These are phyloP conservation scores for Trissolcus japonicus DNA, from an alignment of 2,888 invertebrate species.

Conservation along the genomic window DNA sequence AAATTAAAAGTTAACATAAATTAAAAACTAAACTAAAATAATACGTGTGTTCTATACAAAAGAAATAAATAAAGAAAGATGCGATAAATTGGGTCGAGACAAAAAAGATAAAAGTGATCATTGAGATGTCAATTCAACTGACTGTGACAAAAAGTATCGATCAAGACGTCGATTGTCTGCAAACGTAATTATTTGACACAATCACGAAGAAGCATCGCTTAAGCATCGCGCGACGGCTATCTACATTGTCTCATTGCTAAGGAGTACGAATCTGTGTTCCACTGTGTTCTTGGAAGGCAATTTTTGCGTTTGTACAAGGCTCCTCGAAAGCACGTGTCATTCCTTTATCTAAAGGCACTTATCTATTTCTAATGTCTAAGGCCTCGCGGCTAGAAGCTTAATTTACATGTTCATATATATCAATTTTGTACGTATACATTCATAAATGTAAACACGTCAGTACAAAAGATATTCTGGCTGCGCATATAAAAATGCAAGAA, in stretches of 20 bases:
- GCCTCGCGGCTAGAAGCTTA: constrained; percentile 59
- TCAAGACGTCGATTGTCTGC: constrained; percentile 28
- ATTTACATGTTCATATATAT: constrained; percentile 18
- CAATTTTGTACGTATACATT: constrained; percentile 18
- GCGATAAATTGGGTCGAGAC: not conserved
- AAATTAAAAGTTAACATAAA: constrained; percentile 66
- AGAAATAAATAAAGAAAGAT: constrained; percentile 17
- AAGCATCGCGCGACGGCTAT: constrained; percentile 33
- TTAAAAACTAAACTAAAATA: constrained; percentile 63
- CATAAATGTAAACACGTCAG: constrained; percentile 27
- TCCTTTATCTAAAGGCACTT: constrained; percentile 70
- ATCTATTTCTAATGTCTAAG: constrained; percentile 60
- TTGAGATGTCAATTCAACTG: constrained; percentile 2
- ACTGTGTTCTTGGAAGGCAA: constrained; percentile 34
- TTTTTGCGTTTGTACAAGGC: constrained; percentile 42
- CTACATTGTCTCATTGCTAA: constrained; percentile 36
- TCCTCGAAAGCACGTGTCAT: constrained; percentile 67
- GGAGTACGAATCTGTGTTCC: constrained; percentile 18
- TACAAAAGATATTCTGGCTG: constrained; percentile 44
- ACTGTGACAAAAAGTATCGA: constrained; percentile 19
- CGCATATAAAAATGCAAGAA: constrained; percentile 3
- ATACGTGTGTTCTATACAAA: constrained; percentile 46
- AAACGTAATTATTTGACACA: constrained; percentile 37
- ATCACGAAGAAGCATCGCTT: constrained; percentile 35
- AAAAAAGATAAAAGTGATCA: constrained; percentile 5